Conservation (phyloP, 2,888 invertebrate genomes). For the Lochmaea capreae region DNA sequence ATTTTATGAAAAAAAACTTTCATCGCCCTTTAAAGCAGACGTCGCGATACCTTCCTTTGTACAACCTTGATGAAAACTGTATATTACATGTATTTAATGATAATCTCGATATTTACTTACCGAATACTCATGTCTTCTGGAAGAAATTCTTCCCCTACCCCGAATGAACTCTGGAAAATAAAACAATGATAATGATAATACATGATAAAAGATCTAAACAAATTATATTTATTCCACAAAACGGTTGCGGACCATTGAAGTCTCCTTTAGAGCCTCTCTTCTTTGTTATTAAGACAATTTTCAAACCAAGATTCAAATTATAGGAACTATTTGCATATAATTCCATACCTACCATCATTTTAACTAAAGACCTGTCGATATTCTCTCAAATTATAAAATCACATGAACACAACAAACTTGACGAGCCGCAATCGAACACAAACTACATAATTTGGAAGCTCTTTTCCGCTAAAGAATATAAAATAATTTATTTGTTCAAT, state of each 20-base stretch:
- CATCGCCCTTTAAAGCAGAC: too few relatives aligned
- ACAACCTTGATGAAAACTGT: too few relatives aligned
- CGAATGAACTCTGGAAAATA: slow-evolving; percentile 28
- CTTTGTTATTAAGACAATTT: too few relatives aligned
- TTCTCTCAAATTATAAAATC: background rate
- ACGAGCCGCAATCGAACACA: background rate
- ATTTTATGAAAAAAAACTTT: too few relatives aligned
- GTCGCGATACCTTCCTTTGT: too few relatives aligned
- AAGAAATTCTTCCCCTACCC: slow-evolving; percentile 34
- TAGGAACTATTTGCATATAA: too few relatives aligned
- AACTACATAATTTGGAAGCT: slow-evolving; percentile 20
- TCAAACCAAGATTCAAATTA: too few relatives aligned
- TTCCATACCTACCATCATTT: background rate
- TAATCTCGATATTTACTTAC: too few relatives aligned
- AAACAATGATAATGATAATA: background rate
- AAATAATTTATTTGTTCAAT: slow-evolving; percentile 50
- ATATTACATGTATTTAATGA: too few relatives aligned
- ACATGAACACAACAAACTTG: background rate
- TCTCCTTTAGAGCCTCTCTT: too few relatives aligned
- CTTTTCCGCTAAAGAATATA: slow-evolving; percentile 33
- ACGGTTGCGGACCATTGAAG: too few relatives aligned
- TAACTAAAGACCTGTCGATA: background rate
- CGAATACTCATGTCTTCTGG: slow-evolving; percentile 60
- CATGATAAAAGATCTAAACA: background rate
- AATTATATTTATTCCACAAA: too few relatives aligned